Percentiles rank a stretch among this genome's conserved stretches.
Conservation (phyloP, 2,113 vertebrate species). For the Plectropomus leopardus region DNA sequence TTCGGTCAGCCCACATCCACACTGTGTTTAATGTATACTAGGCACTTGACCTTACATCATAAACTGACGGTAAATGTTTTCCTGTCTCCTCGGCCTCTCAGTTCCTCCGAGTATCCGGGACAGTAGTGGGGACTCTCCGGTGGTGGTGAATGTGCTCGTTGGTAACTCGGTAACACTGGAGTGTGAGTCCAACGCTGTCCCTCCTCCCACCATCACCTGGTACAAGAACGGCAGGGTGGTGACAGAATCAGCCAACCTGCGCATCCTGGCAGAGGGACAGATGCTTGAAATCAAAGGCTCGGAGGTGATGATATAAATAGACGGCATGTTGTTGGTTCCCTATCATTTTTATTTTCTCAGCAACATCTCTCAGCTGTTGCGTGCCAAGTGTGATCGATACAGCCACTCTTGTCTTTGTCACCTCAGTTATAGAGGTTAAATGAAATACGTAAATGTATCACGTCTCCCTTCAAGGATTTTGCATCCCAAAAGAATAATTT, state of each 20-base stretch:
- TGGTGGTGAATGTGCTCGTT: slow-evolving; percentile 86
- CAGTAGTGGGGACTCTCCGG: slow-evolving; percentile 84
- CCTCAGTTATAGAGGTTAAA: no score
- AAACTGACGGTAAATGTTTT: neutral
- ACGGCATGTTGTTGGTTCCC: neutral
- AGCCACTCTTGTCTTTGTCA: neutral
- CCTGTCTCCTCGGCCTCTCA: slow-evolving; percentile 50
- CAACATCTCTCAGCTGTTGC: neutral
- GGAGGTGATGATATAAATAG: slow-evolving; percentile 85
- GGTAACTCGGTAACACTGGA: slow-evolving; percentile 86
- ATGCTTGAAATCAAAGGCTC: slow-evolving; percentile 87
- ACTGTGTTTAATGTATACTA: neutral
- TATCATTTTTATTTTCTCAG: neutral
- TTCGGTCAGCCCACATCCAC: slow-evolving; percentile 86
- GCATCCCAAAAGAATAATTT: no score
- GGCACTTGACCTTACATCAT: fast-evolving
- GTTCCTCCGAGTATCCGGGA: slow-evolving; percentile 96
- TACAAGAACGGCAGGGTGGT: slow-evolving; percentile 91
- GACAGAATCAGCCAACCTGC: slow-evolving; percentile 83
- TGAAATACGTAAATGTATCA: neutral
- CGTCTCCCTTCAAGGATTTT: no score
- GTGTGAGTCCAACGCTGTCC: slow-evolving; percentile 94
- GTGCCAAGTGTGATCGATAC: neutral
- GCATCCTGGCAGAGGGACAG: slow-evolving; percentile 86
- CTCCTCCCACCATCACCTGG: slow-evolving; percentile 93